Conservation (phyloP, 2,797 vertebrate genomes). For the Rhinophrynus dorsalis region DNA sequence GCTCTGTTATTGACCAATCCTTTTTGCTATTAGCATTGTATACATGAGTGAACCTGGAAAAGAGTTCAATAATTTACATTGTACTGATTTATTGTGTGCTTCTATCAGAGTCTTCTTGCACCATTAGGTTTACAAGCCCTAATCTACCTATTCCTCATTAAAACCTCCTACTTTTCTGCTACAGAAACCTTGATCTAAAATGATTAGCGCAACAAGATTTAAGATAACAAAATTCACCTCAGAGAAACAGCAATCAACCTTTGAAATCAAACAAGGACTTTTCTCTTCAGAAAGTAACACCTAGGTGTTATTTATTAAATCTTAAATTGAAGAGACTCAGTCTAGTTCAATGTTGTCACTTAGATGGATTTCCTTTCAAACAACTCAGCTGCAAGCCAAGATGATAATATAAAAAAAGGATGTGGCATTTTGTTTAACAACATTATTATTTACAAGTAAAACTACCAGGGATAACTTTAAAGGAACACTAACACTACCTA, state of each 20-base stretch:
- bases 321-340: conserved; percentile 33
- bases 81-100: conserved; percentile 33
- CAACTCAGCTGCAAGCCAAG: conserved; percentile 4
- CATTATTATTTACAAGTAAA: too few relatives aligned
- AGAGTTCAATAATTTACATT: conserved; percentile 45
- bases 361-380: conserved; percentile 25
- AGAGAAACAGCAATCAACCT: conserved; percentile 36
- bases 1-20: conserved; percentile 30
- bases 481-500: too few relatives aligned
- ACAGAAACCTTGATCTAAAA: conserved; percentile 47
- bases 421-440: neutral
- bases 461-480: too few relatives aligned
- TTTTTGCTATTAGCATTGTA: conserved; percentile 44
- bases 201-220: conserved; percentile 30
- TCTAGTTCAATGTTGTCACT: conserved; percentile 28
- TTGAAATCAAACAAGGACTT: conserved; percentile 35
- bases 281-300: conserved; percentile 48
- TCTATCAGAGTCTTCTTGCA: conserved; percentile 19
- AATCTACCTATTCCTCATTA: conserved; percentile 28
- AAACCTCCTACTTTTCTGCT: conserved; percentile 16
- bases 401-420: conserved; percentile 5
- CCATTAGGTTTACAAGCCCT: conserved; percentile 34
- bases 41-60: too few relatives aligned
- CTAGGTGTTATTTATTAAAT: conserved; percentile 50
- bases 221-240: conserved; percentile 45